phyloP scores from a whole-genome alignment of 2,113 vertebrate genomes.

The Ochotona princeps region DNA sequence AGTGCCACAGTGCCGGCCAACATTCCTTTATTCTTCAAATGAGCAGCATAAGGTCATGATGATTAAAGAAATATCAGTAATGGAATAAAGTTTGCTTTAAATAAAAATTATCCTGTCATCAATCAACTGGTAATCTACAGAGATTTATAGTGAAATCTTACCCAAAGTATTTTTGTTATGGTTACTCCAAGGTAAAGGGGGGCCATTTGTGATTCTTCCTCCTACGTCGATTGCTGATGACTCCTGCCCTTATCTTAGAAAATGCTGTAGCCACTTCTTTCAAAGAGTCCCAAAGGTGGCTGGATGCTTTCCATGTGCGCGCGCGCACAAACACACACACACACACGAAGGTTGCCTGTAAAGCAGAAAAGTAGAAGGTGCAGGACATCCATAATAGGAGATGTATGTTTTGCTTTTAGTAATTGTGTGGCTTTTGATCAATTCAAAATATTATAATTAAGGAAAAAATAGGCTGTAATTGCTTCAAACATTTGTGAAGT shows the following conservation, averaged over 20 bases:
- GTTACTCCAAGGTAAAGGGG: background rate
- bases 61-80: background rate
- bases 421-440: slow-evolving; percentile 2
- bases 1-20: background rate
- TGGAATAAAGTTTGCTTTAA: slow-evolving; percentile 4
- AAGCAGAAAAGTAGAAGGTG: background rate
- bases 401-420: background rate
- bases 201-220: background rate
- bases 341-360: background rate
- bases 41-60: background rate
- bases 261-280: background rate
- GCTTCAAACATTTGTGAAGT: background rate
- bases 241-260: background rate
- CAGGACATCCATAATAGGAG: background rate
- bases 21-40: background rate
- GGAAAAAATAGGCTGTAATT: slow-evolving; percentile 30
- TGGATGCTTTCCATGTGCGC: background rate
- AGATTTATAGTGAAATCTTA: slow-evolving; percentile 31
- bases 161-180: background rate
- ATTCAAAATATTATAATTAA: background rate
- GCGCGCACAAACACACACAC: background rate
- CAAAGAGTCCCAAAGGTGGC: background rate
- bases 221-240: background rate
- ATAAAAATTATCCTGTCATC: background rate
- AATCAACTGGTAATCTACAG: background rate